Base-by-base conservation (phyloP, 2,888 invertebrate genomes). In the Brenthis ino region DNA sequence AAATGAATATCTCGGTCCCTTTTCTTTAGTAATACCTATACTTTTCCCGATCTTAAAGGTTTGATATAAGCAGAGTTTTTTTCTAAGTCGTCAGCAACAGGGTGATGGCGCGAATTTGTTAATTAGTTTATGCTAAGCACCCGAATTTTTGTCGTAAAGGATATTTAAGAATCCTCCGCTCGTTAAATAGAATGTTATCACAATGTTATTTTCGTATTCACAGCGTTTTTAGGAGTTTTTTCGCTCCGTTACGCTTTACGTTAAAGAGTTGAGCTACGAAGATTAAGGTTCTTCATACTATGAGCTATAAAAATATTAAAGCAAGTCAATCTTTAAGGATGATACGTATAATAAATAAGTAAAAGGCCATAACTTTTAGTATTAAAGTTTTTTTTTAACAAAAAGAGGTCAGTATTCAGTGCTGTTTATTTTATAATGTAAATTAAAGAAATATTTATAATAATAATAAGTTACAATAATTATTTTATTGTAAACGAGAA, bases 101-200 rank as follows among this genome's bases (percentile, higher is more conserved):
- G 86, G 82, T 87, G 89, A 87, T 87, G 81, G 86, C 79, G 87
- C 85, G 82, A 84, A 86, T 83, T 88, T 88, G 82, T 86, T 90
- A 91, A 93, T 92, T 93, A 93, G 91, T 93, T 92, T 90, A 91
- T 91, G 89, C 86, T 88, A 88, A 88, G 85, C 84, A 86, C 83
- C 84, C 76, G 71, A 74, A 80, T 80, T 77, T 79, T 76, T 72
- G 72, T 76, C 77, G 79, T 75, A 81, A 86, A 86, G 85, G 86
- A 82, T 84, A 84, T 83, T 84, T 80, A 80, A 80, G 80, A 81
- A 80, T 80, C 80, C 77, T 74, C 75, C 77, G 76, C 78, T 80
- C 74, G 73, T 76, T 74, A 79, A 77, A 77, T 81, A 85, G 80
- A 68, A 69, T 85, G 83, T 87, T 88, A 79, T 80, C 77, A 76